phyloP scores from a whole-genome alignment of 1,140 invertebrate genomes.

The Trypoxylus dichotomus region DNA sequence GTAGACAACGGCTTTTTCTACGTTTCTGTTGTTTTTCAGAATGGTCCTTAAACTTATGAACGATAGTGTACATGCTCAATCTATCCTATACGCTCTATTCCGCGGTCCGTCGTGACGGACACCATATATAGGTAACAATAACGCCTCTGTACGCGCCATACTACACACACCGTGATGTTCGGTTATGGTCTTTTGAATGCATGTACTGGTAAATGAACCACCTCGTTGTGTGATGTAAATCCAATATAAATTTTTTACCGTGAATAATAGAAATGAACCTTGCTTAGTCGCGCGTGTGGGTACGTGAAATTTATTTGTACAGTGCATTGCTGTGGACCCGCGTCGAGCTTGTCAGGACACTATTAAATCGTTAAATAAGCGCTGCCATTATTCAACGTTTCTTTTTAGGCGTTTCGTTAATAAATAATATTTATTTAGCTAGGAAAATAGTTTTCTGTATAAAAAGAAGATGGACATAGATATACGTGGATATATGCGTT shows the following conservation, averaged over 20 bases:
- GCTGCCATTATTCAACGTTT: conserved; percentile 15
- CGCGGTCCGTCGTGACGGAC: neutral
- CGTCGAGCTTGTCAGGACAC: neutral
- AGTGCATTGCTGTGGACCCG: neutral
- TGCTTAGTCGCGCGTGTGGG: conserved; percentile 5
- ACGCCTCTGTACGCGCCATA: conserved; percentile 7
- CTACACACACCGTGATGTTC: conserved; percentile 10
- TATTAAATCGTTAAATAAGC: conserved; percentile 16
- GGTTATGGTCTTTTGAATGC: conserved; percentile 10
- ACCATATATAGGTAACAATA: conserved; percentile 23
- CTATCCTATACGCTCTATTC: neutral
- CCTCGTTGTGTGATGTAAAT: conserved; percentile 23
- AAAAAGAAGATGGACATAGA: neutral
- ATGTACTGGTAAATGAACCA: conserved; percentile 24
- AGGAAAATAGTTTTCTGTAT: conserved; percentile 1
- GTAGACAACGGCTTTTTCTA: too few species aligned
- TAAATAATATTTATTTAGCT: neutral
- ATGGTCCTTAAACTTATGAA: too few species aligned
- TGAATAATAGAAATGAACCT: conserved; percentile 12
- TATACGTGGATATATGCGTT: neutral
- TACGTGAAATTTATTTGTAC: conserved; percentile 8
- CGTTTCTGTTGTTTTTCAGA: too few species aligned
- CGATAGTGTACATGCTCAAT: too few species aligned
- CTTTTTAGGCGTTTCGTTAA: conserved; percentile 6
- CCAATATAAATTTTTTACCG: conserved; percentile 22